Evolutionary conservation across 2,888 invertebrate species (phyloP).

Genomic region (Eupithecia abbreviata): DNA sequence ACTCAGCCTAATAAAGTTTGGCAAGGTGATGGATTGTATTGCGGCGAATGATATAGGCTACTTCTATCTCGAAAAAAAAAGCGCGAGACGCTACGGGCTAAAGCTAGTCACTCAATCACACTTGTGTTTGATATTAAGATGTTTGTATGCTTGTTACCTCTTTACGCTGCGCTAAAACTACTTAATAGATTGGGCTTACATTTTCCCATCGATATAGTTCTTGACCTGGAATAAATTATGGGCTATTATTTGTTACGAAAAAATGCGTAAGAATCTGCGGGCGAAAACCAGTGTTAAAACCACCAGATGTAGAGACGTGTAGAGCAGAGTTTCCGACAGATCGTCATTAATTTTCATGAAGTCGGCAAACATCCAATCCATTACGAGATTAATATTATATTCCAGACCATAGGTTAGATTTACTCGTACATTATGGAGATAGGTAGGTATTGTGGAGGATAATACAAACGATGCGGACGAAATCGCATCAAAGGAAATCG

Average conservation of each 20-base stretch:
- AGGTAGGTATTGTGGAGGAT: conserved; percentile 1
- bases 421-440: conserved; percentile 24
- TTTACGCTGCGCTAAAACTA: too few species aligned
- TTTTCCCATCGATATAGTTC: neutral
- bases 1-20: too few species aligned
- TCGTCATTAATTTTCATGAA: conserved; percentile 45
- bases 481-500: neutral
- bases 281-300: neutral
- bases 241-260: neutral
- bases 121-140: too few species aligned
- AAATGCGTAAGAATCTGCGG: neutral
- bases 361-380: conserved; percentile 42
- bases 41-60: too few species aligned
- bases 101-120: too few species aligned
- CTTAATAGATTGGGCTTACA: neutral
- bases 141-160: too few species aligned
- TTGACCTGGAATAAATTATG: neutral
- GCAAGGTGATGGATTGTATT: too few species aligned
- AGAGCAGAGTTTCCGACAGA: conserved; percentile 27
- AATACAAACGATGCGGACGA: conserved; percentile 10
- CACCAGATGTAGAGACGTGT: conserved; percentile 8
- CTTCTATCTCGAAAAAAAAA: too few species aligned
- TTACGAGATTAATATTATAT: conserved; percentile 46
- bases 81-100: too few species aligned
- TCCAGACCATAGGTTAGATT: conserved; percentile 33